Evolutionary conservation across 2,888 invertebrate genomes (phyloP).

Genomic region (Ochropleura plecta): DNA sequence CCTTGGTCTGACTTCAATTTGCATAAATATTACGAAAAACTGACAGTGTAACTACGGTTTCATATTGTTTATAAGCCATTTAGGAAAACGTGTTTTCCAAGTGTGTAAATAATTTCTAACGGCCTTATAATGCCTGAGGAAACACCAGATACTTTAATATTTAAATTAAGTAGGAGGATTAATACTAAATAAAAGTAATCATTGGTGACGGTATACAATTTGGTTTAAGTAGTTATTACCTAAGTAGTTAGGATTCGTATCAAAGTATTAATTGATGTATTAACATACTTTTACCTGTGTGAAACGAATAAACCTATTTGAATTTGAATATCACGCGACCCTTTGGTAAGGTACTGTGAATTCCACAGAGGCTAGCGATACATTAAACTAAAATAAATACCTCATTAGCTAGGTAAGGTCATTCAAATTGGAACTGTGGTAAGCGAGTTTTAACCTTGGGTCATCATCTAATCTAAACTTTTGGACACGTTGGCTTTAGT

Average conservation of each 20-base stretch:
- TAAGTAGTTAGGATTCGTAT: slow-evolving; percentile 6
- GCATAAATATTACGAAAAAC: slow-evolving; percentile 19
- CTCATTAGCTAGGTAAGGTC: not conserved
- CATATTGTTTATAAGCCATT: slow-evolving; percentile 16
- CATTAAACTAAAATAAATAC: slow-evolving; percentile 24
- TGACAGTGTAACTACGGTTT: slow-evolving; percentile 18
- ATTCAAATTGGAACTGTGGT: slow-evolving; percentile 11
- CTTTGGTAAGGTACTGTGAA: slow-evolving; percentile 1
- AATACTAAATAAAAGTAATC: not conserved
- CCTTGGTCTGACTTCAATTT: slow-evolving; percentile 37
- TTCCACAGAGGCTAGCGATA: slow-evolving; percentile 7
- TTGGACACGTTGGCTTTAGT: not conserved
- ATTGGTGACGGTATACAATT: not conserved
- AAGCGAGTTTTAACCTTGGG: slow-evolving; percentile 9
- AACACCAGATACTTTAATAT: slow-evolving; percentile 4
- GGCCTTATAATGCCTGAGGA: slow-evolving; percentile 17
- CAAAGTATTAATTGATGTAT: slow-evolving; percentile 35
- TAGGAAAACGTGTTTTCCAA: slow-evolving; percentile 32
- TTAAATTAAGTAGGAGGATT: not conserved
- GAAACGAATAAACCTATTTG: no score
- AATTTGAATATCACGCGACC: not conserved
- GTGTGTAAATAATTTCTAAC: slow-evolving; percentile 40
- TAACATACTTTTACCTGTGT: no score
- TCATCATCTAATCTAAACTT: slow-evolving; percentile 39
- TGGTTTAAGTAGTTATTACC: not conserved